Conservation (phyloP, 1,140 invertebrate species). For the Drosophila tropicalis region DNA sequence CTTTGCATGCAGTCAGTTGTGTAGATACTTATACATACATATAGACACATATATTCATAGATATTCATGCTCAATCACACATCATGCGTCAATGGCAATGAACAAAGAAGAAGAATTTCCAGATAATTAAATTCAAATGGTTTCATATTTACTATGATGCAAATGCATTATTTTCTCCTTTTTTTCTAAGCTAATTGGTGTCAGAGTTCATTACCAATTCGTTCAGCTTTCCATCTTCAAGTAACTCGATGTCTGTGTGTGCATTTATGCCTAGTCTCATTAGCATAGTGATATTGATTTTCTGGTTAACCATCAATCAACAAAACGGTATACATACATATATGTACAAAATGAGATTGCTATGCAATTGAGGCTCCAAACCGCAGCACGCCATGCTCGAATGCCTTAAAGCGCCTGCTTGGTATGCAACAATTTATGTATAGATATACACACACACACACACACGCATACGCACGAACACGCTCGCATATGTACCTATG, state of each 20-base stretch:
- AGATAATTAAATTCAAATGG: conserved; percentile 53
- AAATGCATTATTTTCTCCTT: conserved; percentile 31
- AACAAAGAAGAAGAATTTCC: conserved; percentile 54
- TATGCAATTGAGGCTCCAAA: conserved; percentile 79
- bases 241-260: conserved; percentile 21
- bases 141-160: conserved; percentile 12
- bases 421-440: conserved; percentile 77
- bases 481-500: conserved; percentile 5
- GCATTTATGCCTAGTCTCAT: conserved; percentile 64
- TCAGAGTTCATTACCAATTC: conserved; percentile 57
- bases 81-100: conserved; percentile 52
- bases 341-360: conserved; percentile 63
- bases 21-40: neutral
- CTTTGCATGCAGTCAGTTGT: neutral
- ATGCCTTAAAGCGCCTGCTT: conserved; percentile 75
- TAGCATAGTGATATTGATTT: conserved; percentile 81
- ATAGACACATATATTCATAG: neutral
- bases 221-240: conserved; percentile 36
- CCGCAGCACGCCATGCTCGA: conserved; percentile 76
- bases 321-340: conserved; percentile 66
- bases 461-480: conserved; percentile 14
- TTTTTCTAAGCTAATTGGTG: conserved; percentile 46
- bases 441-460: conserved; percentile 22
- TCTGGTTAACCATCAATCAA: conserved; percentile 81
- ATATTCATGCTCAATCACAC: conserved; percentile 43